Percentiles rank a stretch among this genome's conserved stretches.
Evolutionary conservation across 2,888 invertebrate genomes (phyloP).

Genomic region (Clepsis dumicolana): DNA sequence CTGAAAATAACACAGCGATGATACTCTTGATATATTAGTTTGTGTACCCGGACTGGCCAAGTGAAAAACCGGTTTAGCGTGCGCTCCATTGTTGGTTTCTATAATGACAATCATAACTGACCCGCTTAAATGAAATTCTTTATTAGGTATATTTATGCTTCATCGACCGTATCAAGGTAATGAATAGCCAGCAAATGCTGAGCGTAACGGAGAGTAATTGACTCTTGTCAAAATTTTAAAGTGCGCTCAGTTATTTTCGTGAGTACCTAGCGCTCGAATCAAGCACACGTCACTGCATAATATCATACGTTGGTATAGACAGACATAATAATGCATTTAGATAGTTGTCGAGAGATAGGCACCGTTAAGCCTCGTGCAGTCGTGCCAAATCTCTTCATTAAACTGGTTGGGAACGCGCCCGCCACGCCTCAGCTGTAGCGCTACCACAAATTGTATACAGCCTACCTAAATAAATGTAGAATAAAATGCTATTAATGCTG

Average conservation of each 20-base stretch:
- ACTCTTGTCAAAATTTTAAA: slow-evolving; percentile 26
- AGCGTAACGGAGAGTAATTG: slow-evolving; percentile 1
- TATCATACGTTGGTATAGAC: slow-evolving; percentile 46
- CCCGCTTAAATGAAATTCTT: background rate
- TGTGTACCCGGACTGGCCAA: slow-evolving; percentile 29
- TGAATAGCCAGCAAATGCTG: background rate
- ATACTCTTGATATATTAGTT: slow-evolving; percentile 37
- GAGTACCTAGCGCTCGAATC: slow-evolving; percentile 8
- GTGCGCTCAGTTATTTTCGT: slow-evolving; percentile 10
- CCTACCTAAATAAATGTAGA: background rate
- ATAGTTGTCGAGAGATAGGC: slow-evolving; percentile 59
- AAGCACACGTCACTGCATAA: slow-evolving; percentile 44
- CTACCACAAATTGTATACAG: slow-evolving; percentile 24
- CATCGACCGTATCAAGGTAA: background rate
- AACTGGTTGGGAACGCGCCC: slow-evolving; percentile 68
- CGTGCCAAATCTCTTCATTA: slow-evolving; percentile 85
- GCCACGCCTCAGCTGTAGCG: slow-evolving; percentile 45
- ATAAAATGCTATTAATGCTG: background rate
- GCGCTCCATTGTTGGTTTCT: slow-evolving; percentile 8
- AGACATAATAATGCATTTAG: slow-evolving; percentile 59
- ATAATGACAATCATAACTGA: slow-evolving; percentile 8
- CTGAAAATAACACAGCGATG: slow-evolving; percentile 38
- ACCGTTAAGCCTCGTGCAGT: slow-evolving; percentile 76
- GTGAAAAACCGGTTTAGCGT: slow-evolving; percentile 31
- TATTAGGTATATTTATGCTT: background rate